Evolutionary conservation across 1,140 invertebrate genomes (phyloP).

Genomic region (Antheraea mylitta): DNA sequence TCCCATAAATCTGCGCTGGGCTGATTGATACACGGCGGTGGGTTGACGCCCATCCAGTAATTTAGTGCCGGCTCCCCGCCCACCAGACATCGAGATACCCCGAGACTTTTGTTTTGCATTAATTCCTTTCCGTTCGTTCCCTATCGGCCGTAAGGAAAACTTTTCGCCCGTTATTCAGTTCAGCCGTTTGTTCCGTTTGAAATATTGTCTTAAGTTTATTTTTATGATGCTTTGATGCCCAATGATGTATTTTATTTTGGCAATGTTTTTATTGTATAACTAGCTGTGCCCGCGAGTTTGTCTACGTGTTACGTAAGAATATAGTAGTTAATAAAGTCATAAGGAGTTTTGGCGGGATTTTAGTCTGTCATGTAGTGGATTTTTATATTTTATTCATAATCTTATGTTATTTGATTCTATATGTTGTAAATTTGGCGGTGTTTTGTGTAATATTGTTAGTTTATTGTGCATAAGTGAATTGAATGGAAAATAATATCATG

Average conservation of each 20-base stretch:
- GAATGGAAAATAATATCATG: too few relatives aligned
- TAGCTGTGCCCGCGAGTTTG: too few relatives aligned
- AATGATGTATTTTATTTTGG: constrained; percentile 9
- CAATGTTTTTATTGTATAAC: neutral
- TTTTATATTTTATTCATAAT: too few relatives aligned
- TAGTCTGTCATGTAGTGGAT: too few relatives aligned
- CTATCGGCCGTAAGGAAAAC: constrained; percentile 27
- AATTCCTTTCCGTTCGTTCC: constrained; percentile 62
- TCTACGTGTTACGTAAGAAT: too few relatives aligned
- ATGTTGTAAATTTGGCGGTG: too few relatives aligned
- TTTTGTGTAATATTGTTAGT: too few relatives aligned
- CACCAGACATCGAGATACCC: constrained; percentile 56
- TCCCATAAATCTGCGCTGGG: constrained; percentile 71
- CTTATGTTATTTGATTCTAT: too few relatives aligned
- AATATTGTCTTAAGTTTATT: constrained; percentile 17
- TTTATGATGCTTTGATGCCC: constrained; percentile 18
- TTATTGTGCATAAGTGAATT: too few relatives aligned
- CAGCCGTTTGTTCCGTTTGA: neutral
- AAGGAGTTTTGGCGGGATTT: too few relatives aligned
- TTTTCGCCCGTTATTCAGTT: constrained; percentile 2
- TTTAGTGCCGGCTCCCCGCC: constrained; percentile 70
- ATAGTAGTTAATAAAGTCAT: too few relatives aligned
- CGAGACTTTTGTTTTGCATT: constrained; percentile 76
- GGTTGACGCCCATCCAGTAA: constrained; percentile 79
- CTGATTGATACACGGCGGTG: constrained; percentile 80